Conservation (phyloP, 2,888 invertebrate genomes). For the Pyrrhia umbra region DNA sequence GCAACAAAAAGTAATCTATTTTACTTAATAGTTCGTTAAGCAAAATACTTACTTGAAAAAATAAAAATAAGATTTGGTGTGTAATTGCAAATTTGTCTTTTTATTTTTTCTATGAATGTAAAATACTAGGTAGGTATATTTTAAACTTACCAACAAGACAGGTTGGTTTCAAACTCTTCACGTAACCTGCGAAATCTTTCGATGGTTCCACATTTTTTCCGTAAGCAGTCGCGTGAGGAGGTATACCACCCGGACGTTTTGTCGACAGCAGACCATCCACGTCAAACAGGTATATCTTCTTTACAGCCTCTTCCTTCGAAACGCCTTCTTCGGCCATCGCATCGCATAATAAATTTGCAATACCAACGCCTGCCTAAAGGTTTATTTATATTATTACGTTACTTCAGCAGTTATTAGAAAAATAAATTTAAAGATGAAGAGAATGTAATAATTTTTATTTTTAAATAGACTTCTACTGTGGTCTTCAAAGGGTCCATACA, state of each 20-base stretch:
- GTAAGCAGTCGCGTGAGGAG: conserved; percentile 91
- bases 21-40: too few species aligned
- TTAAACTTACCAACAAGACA: conserved; percentile 94
- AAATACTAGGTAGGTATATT: too few species aligned
- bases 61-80: too few species aligned
- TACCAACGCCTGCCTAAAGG: conserved; percentile 95
- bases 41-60: too few species aligned
- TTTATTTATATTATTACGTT: not conserved
- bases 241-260: conserved; percentile 90
- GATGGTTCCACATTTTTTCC: conserved; percentile 93
- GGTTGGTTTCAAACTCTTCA: conserved; percentile 94
- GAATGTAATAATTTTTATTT: too few species aligned
- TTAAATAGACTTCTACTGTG: too few species aligned
- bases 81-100: too few species aligned
- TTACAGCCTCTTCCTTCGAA: conserved; percentile 91
- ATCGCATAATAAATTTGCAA: conserved; percentile 95
- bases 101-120: too few species aligned
- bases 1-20: too few species aligned
- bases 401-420: not conserved
- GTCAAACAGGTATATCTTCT: conserved; percentile 97
- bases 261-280: conserved; percentile 94
- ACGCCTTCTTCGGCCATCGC: conserved; percentile 93
- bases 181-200: conserved; percentile 93
- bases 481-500: too few species aligned
- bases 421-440: too few species aligned